Evolutionary conservation across 2,888 invertebrate species (phyloP), one percentile per base, ranked within the genome.

Genomic region (Ichneumon xanthorius): DNA sequence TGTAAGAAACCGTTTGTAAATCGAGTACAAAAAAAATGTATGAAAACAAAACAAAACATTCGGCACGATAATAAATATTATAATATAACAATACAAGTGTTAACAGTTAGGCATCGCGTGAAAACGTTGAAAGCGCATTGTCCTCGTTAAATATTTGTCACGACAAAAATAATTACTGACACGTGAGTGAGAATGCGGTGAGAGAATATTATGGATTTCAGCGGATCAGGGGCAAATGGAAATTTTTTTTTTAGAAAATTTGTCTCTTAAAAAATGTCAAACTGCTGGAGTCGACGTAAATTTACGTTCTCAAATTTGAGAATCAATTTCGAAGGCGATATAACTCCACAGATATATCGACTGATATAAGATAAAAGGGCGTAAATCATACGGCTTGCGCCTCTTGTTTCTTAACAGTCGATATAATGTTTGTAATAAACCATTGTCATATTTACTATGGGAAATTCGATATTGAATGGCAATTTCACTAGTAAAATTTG

Each of bases 21-120:
- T 33, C 16, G 55, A 45, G 61, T 26, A 73, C 45, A n/a, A 61
- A 22, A 48, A 48, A 33, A 63, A 30, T 45, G 11, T 5, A n/a
- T 40, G 19, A 75, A 45, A 53, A 70, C 50, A n/a, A 50, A 71
- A 30, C 45, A 63, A 9, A 63, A 75, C 26, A 30, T 63, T 55
- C 7, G 16, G 45, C 61, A 75, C 26, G 48, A 63, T 22, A 33
- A 50, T 45, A 63, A 16, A 7, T 48, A 70, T 68, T 68, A 50
- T 6, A 4, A 14, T 50, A n/a, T 30, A 63, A 63, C 26, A 50
- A n/a, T 19, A 11, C 30, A 2, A 40, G 45, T 61, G 30, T 45
- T 63, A 63, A 75, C 14, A 26, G 11, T 61, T 50, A 70, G 50
- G n/a, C 50, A 70, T 48, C 33, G 50, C 14, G 30, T 40, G 58